Evolutionary conservation across 2,797 vertebrate genomes (phyloP).

Genomic region (Pseudochirops cupreus): DNA sequence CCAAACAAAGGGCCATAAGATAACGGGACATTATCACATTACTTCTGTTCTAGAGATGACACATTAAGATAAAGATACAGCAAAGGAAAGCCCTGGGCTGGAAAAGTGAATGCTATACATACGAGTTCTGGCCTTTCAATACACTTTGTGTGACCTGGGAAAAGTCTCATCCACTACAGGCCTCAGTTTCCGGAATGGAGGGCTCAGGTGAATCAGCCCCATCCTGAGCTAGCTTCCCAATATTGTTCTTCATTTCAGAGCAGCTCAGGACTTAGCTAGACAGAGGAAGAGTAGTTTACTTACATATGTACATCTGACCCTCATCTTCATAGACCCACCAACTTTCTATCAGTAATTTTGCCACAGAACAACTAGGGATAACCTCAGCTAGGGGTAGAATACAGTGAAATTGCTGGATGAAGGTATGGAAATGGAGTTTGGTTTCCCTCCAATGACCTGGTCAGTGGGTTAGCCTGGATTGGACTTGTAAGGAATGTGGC

Average conservation of each 20-base stretch:
- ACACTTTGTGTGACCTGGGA: neutral
- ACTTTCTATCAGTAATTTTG: neutral
- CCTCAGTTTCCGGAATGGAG: conserved; percentile 33
- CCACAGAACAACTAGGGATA: neutral
- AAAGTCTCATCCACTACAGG: neutral
- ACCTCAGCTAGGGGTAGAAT: neutral
- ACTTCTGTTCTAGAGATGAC: conserved; percentile 1
- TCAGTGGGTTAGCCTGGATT: neutral
- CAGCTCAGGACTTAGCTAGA: neutral
- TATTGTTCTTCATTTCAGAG: neutral
- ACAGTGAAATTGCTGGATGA: neutral
- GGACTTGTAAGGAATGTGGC: neutral
- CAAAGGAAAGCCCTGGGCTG: neutral
- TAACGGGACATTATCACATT: neutral
- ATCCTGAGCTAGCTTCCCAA: neutral
- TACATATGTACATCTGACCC: neutral
- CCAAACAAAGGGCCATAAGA: neutral
- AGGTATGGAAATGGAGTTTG: neutral
- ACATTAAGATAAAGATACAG: neutral
- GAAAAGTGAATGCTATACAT: neutral
- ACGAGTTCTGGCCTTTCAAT: neutral
- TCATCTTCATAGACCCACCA: neutral
- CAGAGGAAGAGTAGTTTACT: neutral
- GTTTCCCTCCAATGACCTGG: neutral
- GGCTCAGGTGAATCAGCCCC: neutral